phyloP scores from a whole-genome alignment of 2,113 vertebrate species.

The Anser brachyrhynchus region DNA sequence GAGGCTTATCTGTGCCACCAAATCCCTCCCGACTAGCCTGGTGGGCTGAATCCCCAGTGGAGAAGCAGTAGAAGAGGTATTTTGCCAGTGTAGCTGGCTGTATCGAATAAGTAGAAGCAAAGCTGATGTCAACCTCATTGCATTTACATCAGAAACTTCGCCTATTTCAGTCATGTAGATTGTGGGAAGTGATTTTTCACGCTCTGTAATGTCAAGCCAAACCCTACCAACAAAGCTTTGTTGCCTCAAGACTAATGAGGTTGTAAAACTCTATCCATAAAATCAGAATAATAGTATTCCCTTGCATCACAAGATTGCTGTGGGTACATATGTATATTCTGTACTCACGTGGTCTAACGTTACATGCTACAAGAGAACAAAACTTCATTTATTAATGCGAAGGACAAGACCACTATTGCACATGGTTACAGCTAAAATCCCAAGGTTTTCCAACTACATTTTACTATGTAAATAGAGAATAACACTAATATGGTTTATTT shows the following conservation, averaged over 20 bases:
- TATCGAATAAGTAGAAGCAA: background rate
- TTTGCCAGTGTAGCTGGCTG: background rate
- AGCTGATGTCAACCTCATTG: slow-evolving; percentile 6
- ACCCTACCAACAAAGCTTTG: slow-evolving; percentile 61
- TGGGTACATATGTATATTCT: slow-evolving; percentile 14
- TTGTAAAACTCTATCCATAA: slow-evolving; percentile 70
- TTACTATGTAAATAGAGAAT: background rate
- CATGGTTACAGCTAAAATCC: slow-evolving; percentile 20
- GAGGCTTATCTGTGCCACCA: background rate
- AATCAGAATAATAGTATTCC: slow-evolving; percentile 60
- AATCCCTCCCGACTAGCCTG: rapidly evolving
- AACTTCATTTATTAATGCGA: slow-evolving; percentile 8
- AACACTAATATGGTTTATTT: background rate
- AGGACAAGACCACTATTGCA: background rate
- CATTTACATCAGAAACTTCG: slow-evolving; percentile 36
- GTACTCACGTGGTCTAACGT: background rate
- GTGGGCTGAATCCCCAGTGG: background rate
- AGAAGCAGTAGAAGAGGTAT: background rate
- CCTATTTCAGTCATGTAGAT: slow-evolving; percentile 15
- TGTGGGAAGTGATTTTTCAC: slow-evolving; percentile 62
- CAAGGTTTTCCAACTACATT: background rate
- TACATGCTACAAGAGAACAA: background rate
- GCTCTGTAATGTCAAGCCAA: slow-evolving; percentile 54
- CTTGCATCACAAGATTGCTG: slow-evolving; percentile 25
- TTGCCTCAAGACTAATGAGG: slow-evolving; percentile 70